Conservation (phyloP, 2,888 invertebrate genomes). For the Tridacna crocea region DNA sequence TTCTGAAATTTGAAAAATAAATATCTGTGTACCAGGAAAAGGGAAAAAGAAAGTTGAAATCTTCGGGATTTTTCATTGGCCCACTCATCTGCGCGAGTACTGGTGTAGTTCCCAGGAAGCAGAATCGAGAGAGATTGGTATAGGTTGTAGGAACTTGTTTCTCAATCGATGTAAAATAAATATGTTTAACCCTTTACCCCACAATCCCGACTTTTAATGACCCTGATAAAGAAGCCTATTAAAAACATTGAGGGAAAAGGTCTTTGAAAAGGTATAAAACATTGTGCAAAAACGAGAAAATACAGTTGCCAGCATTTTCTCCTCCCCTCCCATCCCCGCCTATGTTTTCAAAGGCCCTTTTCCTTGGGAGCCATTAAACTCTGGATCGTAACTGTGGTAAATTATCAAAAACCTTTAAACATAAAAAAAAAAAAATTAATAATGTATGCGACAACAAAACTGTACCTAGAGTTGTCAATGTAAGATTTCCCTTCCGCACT, state of each 20-base stretch:
- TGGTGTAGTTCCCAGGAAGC: too few species aligned
- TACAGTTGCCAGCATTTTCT: neutral
- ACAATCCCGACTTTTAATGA: too few species aligned
- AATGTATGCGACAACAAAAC: neutral
- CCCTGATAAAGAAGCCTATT: too few species aligned
- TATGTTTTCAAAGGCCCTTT: neutral
- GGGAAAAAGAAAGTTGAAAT: too few species aligned
- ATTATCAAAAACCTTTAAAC: neutral
- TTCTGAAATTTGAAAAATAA: conserved; percentile 69
- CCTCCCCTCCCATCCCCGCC: neutral
- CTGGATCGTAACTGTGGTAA: neutral
- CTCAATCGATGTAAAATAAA: too few species aligned
- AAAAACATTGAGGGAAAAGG: too few species aligned
- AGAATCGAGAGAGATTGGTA: too few species aligned
- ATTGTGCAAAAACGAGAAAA: neutral
- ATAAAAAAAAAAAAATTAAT: neutral
- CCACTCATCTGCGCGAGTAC: too few species aligned
- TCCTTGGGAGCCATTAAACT: neutral
- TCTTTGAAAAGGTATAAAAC: neutral
- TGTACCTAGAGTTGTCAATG: conserved; percentile 90
- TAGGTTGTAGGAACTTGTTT: too few species aligned
- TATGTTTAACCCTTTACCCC: too few species aligned
- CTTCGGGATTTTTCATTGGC: too few species aligned
- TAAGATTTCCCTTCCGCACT: conserved; percentile 93
- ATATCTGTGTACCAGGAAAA: conserved; percentile 86